Conservation (phyloP, 2,113 vertebrate species). For the Meles meles region DNA sequence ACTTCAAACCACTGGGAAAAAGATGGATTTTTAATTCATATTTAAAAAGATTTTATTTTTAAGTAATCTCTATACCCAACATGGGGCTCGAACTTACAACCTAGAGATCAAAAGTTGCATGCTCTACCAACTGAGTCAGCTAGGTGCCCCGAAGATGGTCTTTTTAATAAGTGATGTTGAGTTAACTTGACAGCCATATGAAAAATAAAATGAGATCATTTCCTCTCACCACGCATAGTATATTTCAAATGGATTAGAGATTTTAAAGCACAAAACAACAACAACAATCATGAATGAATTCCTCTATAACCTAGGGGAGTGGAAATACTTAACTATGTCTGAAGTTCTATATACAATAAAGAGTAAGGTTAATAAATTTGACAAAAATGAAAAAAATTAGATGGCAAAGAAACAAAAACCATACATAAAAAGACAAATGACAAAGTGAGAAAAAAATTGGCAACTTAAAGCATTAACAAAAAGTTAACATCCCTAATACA, state of each 20-base stretch:
- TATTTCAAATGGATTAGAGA: background rate
- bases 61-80: background rate
- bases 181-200: background rate
- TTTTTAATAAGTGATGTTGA: background rate
- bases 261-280: background rate
- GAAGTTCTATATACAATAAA: background rate
- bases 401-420: background rate
- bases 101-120: background rate
- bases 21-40: background rate
- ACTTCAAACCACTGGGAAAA: background rate
- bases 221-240: background rate
- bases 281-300: background rate
- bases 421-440: background rate
- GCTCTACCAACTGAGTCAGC: background rate
- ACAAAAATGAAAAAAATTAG: background rate
- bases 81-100: background rate
- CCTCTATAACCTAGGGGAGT: background rate
- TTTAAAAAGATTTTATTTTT: background rate
- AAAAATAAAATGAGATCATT: slow-evolving; percentile 13
- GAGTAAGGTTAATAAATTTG: background rate
- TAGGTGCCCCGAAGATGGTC: background rate
- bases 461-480: background rate
- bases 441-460: background rate
- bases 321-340: background rate
- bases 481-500: background rate